A percentile compares a stretch with the other conserved stretches of the same genome.
Conservation (phyloP, 2,888 invertebrate species). For the Nysson spinosus region DNA sequence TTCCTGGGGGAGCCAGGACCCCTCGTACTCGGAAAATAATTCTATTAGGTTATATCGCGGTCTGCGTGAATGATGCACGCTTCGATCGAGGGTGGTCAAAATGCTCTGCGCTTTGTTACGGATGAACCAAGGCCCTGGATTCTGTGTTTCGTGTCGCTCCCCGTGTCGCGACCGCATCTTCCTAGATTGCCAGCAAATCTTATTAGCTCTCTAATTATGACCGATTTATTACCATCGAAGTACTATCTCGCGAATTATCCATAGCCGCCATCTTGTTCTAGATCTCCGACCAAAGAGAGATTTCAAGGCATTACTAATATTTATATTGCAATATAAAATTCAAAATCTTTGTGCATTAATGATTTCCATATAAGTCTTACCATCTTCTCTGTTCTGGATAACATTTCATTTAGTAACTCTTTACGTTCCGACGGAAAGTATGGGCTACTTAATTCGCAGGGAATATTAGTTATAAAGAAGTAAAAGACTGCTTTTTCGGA, state of each 20-base stretch:
- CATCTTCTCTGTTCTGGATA: too few species aligned
- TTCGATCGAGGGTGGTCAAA: constrained; percentile 52
- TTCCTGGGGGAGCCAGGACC: constrained; percentile 61
- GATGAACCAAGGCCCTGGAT: constrained; percentile 30
- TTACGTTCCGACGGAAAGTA: too few species aligned
- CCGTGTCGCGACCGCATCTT: constrained; percentile 35
- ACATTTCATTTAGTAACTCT: too few species aligned
- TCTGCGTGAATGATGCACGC: constrained; percentile 60
- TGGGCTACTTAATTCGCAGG: too few species aligned
- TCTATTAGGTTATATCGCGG: constrained; percentile 72
- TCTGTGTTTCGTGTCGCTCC: constrained; percentile 30
- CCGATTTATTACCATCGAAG: constrained; percentile 50
- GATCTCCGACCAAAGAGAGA: too few species aligned
- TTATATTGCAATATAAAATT: too few species aligned
- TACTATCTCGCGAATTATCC: not conserved
- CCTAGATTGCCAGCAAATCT: constrained; percentile 52
- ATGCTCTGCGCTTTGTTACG: constrained; percentile 50
- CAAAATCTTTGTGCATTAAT: too few species aligned
- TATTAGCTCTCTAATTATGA: constrained; percentile 54
- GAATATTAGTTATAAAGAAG: too few species aligned
- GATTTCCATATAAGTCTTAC: too few species aligned
- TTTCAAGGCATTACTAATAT: too few species aligned
- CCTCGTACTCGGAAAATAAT: constrained; percentile 71
- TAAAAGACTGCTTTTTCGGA: too few species aligned
- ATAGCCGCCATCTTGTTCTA: too few species aligned